Conservation (phyloP, 1,140 invertebrate genomes). For the Lethrus apterus region DNA sequence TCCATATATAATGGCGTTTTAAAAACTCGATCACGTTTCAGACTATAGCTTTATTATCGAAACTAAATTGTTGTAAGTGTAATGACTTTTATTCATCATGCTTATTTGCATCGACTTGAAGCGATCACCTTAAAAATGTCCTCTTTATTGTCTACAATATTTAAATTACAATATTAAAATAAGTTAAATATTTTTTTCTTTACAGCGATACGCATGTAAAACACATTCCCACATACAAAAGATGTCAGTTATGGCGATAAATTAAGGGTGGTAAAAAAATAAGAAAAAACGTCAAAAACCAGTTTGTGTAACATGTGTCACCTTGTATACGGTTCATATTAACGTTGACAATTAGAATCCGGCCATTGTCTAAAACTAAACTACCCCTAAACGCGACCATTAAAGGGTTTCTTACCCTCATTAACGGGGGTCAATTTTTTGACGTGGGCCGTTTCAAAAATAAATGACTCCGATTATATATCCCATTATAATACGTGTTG, state of each 20-base stretch:
- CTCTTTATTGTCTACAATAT: too few species aligned
- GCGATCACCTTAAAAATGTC: too few species aligned
- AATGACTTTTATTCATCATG: slow-evolving; percentile 13
- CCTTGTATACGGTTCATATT: slow-evolving; percentile 11
- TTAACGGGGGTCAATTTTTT: slow-evolving; percentile 13
- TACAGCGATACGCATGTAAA: neutral
- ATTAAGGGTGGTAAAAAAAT: slow-evolving; percentile 5
- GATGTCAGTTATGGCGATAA: slow-evolving; percentile 10
- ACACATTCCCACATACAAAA: neutral
- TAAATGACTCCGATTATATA: slow-evolving; percentile 12
- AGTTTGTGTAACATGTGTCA: slow-evolving; percentile 10
- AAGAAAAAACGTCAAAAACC: slow-evolving; percentile 11
- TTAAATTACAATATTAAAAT: too few species aligned
- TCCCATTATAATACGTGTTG: slow-evolving; percentile 9
- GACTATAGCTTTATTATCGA: slow-evolving; percentile 12
- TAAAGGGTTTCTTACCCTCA: slow-evolving; percentile 13
- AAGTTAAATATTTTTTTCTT: too few species aligned
- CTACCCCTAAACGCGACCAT: slow-evolving; percentile 10
- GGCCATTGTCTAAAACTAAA: slow-evolving; percentile 11
- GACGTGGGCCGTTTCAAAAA: slow-evolving; percentile 8
- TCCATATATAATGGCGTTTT: slow-evolving; percentile 1
- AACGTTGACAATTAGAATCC: slow-evolving; percentile 10
- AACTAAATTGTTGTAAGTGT: slow-evolving; percentile 13
- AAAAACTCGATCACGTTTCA: slow-evolving; percentile 11
- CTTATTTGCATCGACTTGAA: slow-evolving; percentile 14